phyloP scores from a whole-genome alignment of 2,113 vertebrate species.

The Daboia siamensis region DNA sequence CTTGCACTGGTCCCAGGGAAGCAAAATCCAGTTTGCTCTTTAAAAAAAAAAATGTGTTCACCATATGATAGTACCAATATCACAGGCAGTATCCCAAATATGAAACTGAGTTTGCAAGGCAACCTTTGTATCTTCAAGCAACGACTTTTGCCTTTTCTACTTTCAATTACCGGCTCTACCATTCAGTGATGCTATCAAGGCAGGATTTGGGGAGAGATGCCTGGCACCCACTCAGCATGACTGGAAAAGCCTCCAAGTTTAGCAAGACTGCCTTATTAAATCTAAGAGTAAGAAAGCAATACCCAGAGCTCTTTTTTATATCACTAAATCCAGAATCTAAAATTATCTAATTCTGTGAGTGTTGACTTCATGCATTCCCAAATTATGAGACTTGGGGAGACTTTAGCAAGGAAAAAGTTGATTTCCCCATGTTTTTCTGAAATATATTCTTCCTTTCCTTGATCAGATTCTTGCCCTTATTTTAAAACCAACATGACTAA shows the following conservation, averaged over 20 bases:
- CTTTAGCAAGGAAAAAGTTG: not conserved
- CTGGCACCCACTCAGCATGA: not conserved
- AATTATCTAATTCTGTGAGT: not conserved
- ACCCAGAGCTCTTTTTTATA: not conserved
- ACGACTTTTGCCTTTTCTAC: not conserved
- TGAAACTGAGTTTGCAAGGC: not conserved
- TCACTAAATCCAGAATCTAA: not conserved
- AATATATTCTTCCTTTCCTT: not conserved
- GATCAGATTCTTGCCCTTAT: not conserved
- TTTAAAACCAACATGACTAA: not conserved
- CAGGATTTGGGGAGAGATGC: not conserved
- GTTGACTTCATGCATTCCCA: not conserved
- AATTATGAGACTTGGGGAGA: not conserved
- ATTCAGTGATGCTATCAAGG: not conserved
- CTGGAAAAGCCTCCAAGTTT: not conserved
- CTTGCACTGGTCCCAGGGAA: not conserved
- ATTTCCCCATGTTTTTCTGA: not conserved
- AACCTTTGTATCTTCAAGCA: not conserved
- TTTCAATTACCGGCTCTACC: slow-evolving; percentile 3
- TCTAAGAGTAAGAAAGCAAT: not conserved
- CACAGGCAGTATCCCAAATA: not conserved
- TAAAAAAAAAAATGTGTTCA: not conserved
- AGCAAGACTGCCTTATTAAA: not conserved
- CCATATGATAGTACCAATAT: not conserved
- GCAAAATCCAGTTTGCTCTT: not conserved